Base-by-base conservation (phyloP, 2,797 vertebrate genomes). In the Philypnodon macrostomus region DNA sequence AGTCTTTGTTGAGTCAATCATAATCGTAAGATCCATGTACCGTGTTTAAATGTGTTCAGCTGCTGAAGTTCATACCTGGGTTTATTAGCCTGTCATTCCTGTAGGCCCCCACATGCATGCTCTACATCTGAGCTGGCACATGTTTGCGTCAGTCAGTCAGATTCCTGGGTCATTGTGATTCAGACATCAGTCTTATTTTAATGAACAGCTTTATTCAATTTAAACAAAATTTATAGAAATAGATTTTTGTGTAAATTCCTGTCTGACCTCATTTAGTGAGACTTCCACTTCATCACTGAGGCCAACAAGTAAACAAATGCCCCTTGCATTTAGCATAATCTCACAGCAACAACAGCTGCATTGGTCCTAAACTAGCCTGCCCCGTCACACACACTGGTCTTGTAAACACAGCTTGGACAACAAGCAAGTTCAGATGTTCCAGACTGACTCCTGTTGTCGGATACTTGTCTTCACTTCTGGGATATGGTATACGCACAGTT, bases 141-240 rank as follows among this genome's bases (percentile, higher is more conserved):
- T 88, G 89, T 85, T 75, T 67, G 66, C 1, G 87, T 90, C 90
- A 80, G 69, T 89, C 87, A 90, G 6, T 23, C 21, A 23, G 21
- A 23, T 29, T 9, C 4, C 27, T 2, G 2, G 3, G 1, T 10
- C 27, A 7, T n/a, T n/a, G n/a, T n/a, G 2, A 29, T 29, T 10
- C 7, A 29, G 10, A 29, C 8, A 29, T 29, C 10, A 29, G 3
- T 3, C 10, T n/a, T n/a, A 29, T 10, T 3, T 29, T 29, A n/a
- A n/a, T 27, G 26, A 6, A 27, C 26, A 27, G n/a, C n/a, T 51
- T 54, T 59, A 53, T 40, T 47, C 14, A 45, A 47, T 33, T 31
- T 19, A 13, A 42, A 31, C 58, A 45, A 23, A 23, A 23, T 6
- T 6, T 23, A 23, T 23, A 3, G 3, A 23, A 3, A 23, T 23